These are phyloP conservation scores for Rhimphoctona megacephalus DNA, from an alignment of 2,888 invertebrate genomes.

Conservation along the genomic window DNA sequence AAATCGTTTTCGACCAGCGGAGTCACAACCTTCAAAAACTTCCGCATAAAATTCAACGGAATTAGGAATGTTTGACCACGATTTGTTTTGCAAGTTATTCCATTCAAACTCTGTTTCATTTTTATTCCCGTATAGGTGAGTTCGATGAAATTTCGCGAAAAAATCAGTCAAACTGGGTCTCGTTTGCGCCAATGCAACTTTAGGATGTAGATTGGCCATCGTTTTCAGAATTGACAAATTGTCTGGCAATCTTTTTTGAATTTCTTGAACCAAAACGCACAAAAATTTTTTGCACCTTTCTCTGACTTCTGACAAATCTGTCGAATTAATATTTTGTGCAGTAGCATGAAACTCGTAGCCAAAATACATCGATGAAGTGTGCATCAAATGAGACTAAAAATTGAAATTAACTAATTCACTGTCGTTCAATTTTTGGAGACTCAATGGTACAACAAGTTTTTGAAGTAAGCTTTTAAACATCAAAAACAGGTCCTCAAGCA, in stretches of 20 bases:
- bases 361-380: slow-evolving; percentile 73
- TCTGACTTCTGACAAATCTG: slow-evolving; percentile 61
- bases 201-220: slow-evolving; percentile 65
- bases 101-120: slow-evolving; percentile 69
- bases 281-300: slow-evolving; percentile 72
- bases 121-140: slow-evolving; percentile 61
- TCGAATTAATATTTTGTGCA: slow-evolving; percentile 26
- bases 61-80: slow-evolving; percentile 56
- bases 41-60: slow-evolving; percentile 61
- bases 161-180: slow-evolving; percentile 66
- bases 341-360: slow-evolving; percentile 70
- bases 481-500: slow-evolving; percentile 70
- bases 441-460: slow-evolving; percentile 71
- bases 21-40: slow-evolving; percentile 50
- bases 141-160: slow-evolving; percentile 61
- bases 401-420: slow-evolving; percentile 71
- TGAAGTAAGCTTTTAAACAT: slow-evolving; percentile 67
- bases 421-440: slow-evolving; percentile 71
- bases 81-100: slow-evolving; percentile 63
- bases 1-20: slow-evolving; percentile 64
- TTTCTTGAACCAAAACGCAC: slow-evolving; percentile 65
- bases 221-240: slow-evolving; percentile 71
- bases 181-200: slow-evolving; percentile 66
- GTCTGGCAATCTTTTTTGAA: slow-evolving; percentile 73
- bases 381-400: slow-evolving; percentile 74